phyloP scores from a whole-genome alignment of 2,888 invertebrate genomes.

The Himalopsyche japonica region DNA sequence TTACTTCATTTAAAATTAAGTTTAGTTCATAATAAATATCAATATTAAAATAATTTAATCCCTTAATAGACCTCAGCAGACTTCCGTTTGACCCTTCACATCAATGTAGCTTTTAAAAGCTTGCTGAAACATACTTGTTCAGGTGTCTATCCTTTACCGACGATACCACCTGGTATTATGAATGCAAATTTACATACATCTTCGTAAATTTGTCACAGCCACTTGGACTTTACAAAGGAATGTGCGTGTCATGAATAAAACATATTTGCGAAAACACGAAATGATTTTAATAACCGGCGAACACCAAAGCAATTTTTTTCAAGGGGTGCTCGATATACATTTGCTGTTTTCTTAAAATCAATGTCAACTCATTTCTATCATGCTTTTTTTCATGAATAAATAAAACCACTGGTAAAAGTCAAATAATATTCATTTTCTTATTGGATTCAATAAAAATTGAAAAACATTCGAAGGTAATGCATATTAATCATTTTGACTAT shows the following conservation, averaged over 20 bases:
- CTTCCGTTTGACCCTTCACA: background rate
- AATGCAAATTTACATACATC: slow-evolving; percentile 17
- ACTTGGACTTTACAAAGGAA: slow-evolving; percentile 2
- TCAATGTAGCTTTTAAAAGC: background rate
- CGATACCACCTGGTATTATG: background rate
- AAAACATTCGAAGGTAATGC: background rate
- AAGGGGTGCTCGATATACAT: background rate
- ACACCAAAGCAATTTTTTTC: background rate
- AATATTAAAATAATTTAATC: too few species aligned
- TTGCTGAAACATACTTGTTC: background rate
- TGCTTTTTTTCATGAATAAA: background rate
- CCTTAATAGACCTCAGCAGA: background rate
- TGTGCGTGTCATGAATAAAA: slow-evolving; percentile 12
- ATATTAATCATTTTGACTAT: too few species aligned
- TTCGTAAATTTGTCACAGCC: slow-evolving; percentile 13
- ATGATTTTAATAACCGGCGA: background rate
- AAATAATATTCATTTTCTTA: background rate
- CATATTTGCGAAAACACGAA: background rate
- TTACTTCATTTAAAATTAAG: too few species aligned
- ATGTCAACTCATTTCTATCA: background rate
- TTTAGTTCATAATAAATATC: too few species aligned
- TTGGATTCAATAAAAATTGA: background rate
- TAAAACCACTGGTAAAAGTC: background rate
- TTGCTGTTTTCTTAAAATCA: background rate
- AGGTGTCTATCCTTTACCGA: background rate